Percentiles rank a stretch among this genome's conserved stretches.
These are phyloP conservation scores for Cataglyphis livida DNA, from an alignment of 2,888 invertebrate genomes.

Conservation along the genomic window DNA sequence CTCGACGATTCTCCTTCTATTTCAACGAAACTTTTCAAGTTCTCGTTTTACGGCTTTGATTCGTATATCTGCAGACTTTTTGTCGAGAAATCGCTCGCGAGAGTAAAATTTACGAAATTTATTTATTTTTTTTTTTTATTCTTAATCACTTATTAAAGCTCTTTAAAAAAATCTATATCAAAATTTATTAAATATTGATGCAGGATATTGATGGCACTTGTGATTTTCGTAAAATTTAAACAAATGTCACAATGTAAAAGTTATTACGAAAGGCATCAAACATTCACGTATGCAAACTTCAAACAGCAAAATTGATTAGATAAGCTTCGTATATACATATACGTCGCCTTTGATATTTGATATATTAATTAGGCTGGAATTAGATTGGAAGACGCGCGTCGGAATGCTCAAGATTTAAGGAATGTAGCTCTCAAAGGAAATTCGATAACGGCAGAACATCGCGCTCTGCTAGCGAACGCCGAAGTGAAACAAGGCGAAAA, in stretches of 20 bases:
- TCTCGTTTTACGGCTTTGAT: conserved; percentile 10
- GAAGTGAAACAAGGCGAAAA: conserved; percentile 16
- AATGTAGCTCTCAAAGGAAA: conserved; percentile 14
- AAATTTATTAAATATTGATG: background rate
- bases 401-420: background rate
- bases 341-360: conserved; percentile 8
- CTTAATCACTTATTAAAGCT: background rate
- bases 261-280: background rate
- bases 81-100: background rate
- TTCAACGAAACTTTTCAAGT: conserved; percentile 9
- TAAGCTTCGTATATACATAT: background rate
- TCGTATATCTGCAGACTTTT: conserved; percentile 14
- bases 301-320: background rate
- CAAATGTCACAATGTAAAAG: background rate
- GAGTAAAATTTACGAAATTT: background rate
- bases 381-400: background rate
- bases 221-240: background rate
- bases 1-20: background rate
- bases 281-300: background rate
- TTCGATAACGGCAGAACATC: background rate
- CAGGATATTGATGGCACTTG: background rate
- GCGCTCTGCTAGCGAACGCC: background rate
- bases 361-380: background rate
- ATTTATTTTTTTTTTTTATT: background rate
- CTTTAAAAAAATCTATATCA: background rate